A percentile compares a stretch with the other conserved stretches of the same genome.
These are phyloP conservation scores for Psittacara wagleri DNA, from an alignment of 2,113 vertebrate species.

Conservation along the genomic window DNA sequence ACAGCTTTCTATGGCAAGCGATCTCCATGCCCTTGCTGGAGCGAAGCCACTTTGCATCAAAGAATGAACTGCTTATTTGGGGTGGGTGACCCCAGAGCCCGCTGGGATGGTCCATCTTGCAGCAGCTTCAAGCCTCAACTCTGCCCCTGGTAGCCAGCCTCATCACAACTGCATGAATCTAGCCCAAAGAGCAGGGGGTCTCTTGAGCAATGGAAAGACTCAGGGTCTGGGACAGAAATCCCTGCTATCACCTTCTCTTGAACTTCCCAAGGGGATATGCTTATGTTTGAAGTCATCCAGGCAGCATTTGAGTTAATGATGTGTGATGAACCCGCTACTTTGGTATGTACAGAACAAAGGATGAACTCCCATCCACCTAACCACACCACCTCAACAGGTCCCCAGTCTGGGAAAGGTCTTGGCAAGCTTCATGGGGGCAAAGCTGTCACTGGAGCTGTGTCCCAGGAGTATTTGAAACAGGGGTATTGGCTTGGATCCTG, in stretches of 20 bases:
- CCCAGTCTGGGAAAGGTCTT: not conserved
- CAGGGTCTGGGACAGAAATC: not conserved
- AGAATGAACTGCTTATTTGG: conserved; percentile 1
- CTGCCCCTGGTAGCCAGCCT: not conserved
- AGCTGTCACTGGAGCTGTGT: not conserved
- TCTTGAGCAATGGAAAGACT: not conserved
- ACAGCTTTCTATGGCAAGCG: not conserved
- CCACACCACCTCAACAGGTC: not conserved
- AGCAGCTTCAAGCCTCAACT: not conserved
- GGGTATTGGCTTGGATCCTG: not conserved
- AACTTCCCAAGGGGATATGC: not conserved
- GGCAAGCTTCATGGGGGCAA: not conserved
- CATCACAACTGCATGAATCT: not conserved
- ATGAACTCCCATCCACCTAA: not conserved
- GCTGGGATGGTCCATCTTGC: not conserved
- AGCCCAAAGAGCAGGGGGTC: not conserved
- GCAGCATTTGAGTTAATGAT: not conserved
- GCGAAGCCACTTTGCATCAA: not conserved
- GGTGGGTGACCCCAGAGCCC: not conserved
- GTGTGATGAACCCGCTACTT: not conserved
- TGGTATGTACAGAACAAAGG: not conserved
- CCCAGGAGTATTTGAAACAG: not conserved
- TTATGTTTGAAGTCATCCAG: not conserved
- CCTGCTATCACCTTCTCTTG: not conserved
- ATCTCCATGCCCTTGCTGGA: not conserved